Evolutionary conservation across 2,888 invertebrate species (phyloP).

Genomic region (Agrotis puta): DNA sequence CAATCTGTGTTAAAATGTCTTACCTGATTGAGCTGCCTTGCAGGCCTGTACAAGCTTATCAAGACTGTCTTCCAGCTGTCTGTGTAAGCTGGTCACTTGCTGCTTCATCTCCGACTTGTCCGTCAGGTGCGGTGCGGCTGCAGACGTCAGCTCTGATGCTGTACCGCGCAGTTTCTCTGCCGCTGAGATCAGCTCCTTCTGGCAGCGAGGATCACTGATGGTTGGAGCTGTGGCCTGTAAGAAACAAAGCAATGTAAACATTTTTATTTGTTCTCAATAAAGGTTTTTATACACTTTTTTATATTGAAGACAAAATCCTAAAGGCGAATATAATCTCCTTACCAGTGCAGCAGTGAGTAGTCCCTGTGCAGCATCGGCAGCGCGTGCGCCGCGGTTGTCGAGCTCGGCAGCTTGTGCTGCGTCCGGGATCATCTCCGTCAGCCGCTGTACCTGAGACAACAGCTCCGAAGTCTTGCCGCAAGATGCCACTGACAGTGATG

Average conservation of each 20-base stretch:
- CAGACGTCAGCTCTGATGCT: conserved; percentile 59
- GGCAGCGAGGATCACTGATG: conserved; percentile 67
- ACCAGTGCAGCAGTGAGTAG: conserved; percentile 69
- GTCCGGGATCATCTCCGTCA: conserved; percentile 64
- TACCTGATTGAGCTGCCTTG: conserved; percentile 28
- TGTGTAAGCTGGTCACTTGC: conserved; percentile 15
- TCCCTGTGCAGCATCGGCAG: conserved; percentile 69
- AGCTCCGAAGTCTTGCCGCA: conserved; percentile 72
- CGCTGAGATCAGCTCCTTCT: conserved; percentile 58
- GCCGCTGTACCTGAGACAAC: conserved; percentile 69
- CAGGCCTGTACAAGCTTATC: conserved; percentile 63
- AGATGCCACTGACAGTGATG: conserved; percentile 66
- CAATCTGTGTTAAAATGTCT: neutral
- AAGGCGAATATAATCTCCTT: neutral
- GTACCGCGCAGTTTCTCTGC: conserved; percentile 62
- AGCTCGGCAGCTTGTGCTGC: conserved; percentile 60
- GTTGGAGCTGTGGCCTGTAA: conserved; percentile 70
- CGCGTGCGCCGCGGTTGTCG: conserved; percentile 63
- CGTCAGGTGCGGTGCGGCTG: conserved; percentile 56
- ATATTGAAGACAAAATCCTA: too few relatives aligned
- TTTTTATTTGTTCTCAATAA: too few relatives aligned
- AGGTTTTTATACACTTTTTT: too few relatives aligned
- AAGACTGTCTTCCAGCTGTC: conserved; percentile 58
- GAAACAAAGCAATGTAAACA: too few relatives aligned
- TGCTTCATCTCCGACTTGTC: conserved; percentile 28